Base-by-base conservation (phyloP, 2,113 vertebrate genomes). In the Macquaria ambigua region DNA sequence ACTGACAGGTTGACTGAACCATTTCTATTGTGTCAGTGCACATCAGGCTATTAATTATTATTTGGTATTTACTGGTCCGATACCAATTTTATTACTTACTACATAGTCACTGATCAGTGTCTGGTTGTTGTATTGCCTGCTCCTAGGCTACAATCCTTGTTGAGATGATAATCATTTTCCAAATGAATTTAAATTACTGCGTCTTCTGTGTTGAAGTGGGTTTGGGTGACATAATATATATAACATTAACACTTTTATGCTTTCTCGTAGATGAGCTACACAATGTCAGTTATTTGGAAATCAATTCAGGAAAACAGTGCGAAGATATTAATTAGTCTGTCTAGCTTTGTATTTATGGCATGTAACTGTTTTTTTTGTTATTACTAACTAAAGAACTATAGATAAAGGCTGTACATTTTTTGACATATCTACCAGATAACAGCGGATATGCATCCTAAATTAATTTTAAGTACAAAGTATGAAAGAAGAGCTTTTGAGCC, bases 1-100 rank as follows among this genome's bases (percentile, higher is more conserved):
- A 28, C 37, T 41, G 18, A 50, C 77, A 70, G 39, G 39, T 41
- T 41, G 41, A 41, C 41, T 74, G 48, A 87, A 64, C 56, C 3
- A 69, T 70, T 50, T 88, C 25, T 37, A 34, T 46, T 31, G 68
- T 34, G 34, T 61, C 8, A 10, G 43, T 2, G 4, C 31, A 64
- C 14, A 34, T 62, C 56, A 63, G 53, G 4, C 20, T 25, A 8
- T 81, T 1, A 46, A 12, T 46, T 73, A 58, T 81, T 55, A 6
- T 69, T 15, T 82, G 5, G n/a, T n/a, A 41, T 69, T 58, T 67
- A 66, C 20, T 2, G 52, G 28, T 39, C 15, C 34, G 46, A 53
- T 9, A 21, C 52, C 28, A 23, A 2, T 6, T 63, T 50, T 39
- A 31, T 75, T 48, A 71, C 28, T 31, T 31, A 31, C 28, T 31